Evolutionary conservation across 2,113 vertebrate species (phyloP).

Genomic region (Psettodes erumei): DNA sequence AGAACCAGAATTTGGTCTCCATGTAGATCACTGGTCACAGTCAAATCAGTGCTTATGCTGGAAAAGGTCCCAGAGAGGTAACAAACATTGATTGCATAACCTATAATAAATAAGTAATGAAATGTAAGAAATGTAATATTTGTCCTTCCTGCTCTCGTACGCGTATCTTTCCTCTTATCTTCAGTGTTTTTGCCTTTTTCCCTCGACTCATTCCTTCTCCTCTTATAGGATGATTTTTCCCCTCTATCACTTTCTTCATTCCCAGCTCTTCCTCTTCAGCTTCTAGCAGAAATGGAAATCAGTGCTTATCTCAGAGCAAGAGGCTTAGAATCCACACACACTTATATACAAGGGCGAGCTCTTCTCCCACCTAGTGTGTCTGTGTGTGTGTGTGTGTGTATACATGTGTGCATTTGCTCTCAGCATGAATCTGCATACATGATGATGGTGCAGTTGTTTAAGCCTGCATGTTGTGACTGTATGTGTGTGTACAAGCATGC

Average conservation of each 20-base stretch:
- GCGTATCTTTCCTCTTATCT: not conserved
- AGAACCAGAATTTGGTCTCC: no score
- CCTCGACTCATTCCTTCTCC: not conserved
- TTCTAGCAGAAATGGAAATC: constrained; percentile 48
- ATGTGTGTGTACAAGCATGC: not conserved
- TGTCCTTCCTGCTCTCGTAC: no score
- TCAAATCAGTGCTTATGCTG: no score
- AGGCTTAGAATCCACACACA: constrained; percentile 10
- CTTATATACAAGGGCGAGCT: not conserved
- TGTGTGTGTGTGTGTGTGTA: not conserved
- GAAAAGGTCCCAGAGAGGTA: no score
- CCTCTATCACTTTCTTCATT: not conserved
- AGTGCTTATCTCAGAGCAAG: constrained; percentile 38
- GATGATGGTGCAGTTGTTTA: not conserved
- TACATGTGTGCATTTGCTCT: not conserved
- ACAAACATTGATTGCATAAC: no score
- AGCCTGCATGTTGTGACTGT: not conserved
- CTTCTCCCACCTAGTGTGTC: not conserved
- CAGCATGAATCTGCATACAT: not conserved
- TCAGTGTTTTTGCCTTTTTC: not conserved
- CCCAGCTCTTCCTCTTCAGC: constrained; percentile 1
- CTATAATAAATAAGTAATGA: not conserved
- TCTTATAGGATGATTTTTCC: not conserved
- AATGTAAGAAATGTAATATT: not conserved
- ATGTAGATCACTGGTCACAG: no score